phyloP scores from a whole-genome alignment of 2,888 invertebrate genomes.

The Leptarthrus brevirostris region DNA sequence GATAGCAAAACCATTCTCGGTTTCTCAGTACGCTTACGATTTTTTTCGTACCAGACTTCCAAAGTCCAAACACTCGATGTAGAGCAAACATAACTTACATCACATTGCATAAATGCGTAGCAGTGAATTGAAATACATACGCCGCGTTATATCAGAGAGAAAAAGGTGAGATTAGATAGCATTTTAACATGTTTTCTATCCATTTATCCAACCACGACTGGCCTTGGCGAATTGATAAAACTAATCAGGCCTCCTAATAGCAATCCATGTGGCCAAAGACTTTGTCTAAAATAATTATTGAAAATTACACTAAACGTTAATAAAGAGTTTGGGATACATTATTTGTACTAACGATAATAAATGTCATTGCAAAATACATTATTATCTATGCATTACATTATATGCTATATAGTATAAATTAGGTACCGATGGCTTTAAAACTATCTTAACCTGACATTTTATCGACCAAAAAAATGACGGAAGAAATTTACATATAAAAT shows the following conservation, averaged over 20 bases:
- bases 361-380: too few species aligned
- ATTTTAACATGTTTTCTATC: background rate
- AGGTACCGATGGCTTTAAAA: too few species aligned
- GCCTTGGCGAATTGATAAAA: conserved; percentile 16
- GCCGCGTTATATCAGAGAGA: conserved; percentile 13
- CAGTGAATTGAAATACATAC: conserved; percentile 7
- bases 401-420: too few species aligned
- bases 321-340: too few species aligned
- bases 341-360: too few species aligned
- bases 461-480: too few species aligned
- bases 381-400: too few species aligned
- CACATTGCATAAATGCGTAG: conserved; percentile 24
- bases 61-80: conserved; percentile 23
- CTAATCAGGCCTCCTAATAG: background rate
- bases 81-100: conserved; percentile 17
- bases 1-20: conserved; percentile 4
- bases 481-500: too few species aligned
- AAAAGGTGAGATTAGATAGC: conserved; percentile 23
- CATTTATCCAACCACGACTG: background rate
- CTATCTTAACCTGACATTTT: too few species aligned
- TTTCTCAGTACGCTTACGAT: too few species aligned
- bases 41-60: conserved; percentile 16
- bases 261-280: conserved; percentile 9
- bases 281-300: too few species aligned
- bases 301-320: too few species aligned